A percentile compares a stretch with the other conserved stretches of the same genome.
These are phyloP conservation scores for Sander lucioperca DNA, from an alignment of 2,113 vertebrate species.

Conservation along the genomic window DNA sequence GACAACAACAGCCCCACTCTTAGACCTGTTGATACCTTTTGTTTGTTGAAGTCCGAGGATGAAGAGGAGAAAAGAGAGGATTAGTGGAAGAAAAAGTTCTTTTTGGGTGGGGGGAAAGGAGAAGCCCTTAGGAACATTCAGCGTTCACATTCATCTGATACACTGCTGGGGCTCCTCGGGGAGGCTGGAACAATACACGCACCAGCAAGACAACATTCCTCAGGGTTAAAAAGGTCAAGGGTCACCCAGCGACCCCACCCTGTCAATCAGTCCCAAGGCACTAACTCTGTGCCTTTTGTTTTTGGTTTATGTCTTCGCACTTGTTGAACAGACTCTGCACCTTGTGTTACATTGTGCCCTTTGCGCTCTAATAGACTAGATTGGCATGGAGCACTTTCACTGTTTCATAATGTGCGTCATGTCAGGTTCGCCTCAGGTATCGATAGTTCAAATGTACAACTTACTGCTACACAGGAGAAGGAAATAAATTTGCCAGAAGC, in stretches of 20 bases:
- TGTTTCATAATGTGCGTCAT: conserved; percentile 4
- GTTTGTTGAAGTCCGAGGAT: conserved; percentile 63
- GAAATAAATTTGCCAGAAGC: conserved; percentile 7
- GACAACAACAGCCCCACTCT: conserved; percentile 39
- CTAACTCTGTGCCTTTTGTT: conserved; percentile 70
- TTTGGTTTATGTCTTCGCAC: conserved; percentile 75
- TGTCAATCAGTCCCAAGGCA: conserved; percentile 78
- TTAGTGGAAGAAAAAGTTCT: conserved; percentile 60
- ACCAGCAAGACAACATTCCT: conserved; percentile 82
- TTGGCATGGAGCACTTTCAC: conserved; percentile 22
- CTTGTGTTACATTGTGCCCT: conserved; percentile 72
- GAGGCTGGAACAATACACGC: conserved; percentile 79
- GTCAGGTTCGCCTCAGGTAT: conserved; percentile 10
- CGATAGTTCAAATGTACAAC: neutral
- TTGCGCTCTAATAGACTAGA: conserved; percentile 69
- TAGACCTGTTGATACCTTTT: conserved; percentile 68
- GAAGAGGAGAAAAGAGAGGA: conserved; percentile 67
- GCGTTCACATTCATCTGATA: conserved; percentile 72
- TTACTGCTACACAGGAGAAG: neutral
- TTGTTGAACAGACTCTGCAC: conserved; percentile 77
- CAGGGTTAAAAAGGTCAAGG: conserved; percentile 79
- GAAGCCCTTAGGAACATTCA: conserved; percentile 66
- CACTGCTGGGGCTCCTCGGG: conserved; percentile 65
- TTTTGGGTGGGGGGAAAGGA: neutral
- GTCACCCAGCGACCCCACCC: conserved; percentile 73